A percentile compares a stretch with the other conserved stretches of the same genome.
phyloP scores from a whole-genome alignment of 23 tunicate species.

The Trididemnum clinides region DNA sequence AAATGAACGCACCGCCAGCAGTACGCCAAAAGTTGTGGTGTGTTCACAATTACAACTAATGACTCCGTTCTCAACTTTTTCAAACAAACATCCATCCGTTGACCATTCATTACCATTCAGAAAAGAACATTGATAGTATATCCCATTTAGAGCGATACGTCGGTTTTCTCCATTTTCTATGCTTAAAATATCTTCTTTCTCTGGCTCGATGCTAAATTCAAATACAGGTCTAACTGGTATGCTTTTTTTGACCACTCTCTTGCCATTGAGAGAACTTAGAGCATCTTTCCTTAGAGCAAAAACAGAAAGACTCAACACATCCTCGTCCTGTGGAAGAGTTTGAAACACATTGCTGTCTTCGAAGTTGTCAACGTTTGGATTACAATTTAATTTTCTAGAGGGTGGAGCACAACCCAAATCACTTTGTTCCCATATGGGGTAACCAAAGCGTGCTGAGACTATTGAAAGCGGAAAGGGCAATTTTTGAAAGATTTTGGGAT shows the following conservation, averaged over 20 bases:
- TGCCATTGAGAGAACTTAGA: background rate
- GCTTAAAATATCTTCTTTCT: background rate
- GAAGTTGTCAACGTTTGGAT: background rate
- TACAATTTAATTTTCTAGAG: background rate
- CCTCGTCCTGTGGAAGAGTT: background rate
- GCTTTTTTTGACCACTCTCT: background rate
- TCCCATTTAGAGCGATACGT: background rate
- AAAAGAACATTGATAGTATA: constrained; percentile 19
- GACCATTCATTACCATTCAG: constrained; percentile 31
- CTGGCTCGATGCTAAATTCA: background rate
- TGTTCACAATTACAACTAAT: constrained; percentile 57
- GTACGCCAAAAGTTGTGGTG: constrained; percentile 72
- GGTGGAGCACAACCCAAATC: background rate
- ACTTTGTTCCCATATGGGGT: background rate
- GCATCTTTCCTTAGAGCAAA: background rate
- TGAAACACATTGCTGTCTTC: background rate
- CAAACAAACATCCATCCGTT: constrained; percentile 29
- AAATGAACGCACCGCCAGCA: constrained; percentile 46
- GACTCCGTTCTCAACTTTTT: background rate
- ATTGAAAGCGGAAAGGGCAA: background rate
- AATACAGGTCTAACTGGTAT: constrained; percentile 1
- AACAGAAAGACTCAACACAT: background rate
- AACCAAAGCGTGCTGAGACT: background rate
- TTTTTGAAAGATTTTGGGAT: background rate
- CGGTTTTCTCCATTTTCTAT: background rate